Base-by-base conservation (phyloP, 2,113 vertebrate genomes). In the Asarcornis scutulata region DNA sequence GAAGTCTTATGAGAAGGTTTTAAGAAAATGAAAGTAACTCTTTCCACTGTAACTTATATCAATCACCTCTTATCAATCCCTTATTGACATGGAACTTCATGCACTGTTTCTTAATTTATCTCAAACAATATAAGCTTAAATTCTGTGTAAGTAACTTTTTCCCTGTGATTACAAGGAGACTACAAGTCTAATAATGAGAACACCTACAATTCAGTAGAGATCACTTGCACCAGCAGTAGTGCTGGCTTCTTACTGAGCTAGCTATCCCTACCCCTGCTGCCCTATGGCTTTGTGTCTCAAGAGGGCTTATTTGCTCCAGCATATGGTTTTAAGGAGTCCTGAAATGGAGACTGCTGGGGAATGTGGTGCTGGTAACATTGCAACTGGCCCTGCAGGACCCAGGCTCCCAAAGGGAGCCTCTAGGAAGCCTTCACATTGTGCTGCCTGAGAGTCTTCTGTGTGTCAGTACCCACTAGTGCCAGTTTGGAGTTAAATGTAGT, bases 341-440 rank as follows among this genome's bases (percentile, higher is more conserved):
- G 67, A 48, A 76, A 53, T 40, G 12, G 27, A 80, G 17, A 9
- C 83, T 53, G 6, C 55, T 79, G 48, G 29, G 32, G 32, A 60
- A 34, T 18, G 17, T 52, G 48, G 5, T 48, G 20, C 48, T 80
- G 86, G 21, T 74, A 50, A 44, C 8, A 1, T 17, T 66, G 67
- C 34, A 25, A 3, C 22, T 69, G 34, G 8, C 38, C 59, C 11
- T 76, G 48, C 13, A 71, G 67, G 63, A 56, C 62, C 9, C n/a
- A 34, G 0, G 15, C 9, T 83, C 9, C 29, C 13, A 23, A 32
- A 46, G 40, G 13, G 7, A 2, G 1, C 11, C 29, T 20, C 15
- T 31, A 13, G 23, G 50, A n/a, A 66, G 2, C 40, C 38, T 80
- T 69, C 68, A 38, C 38, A 4, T 16, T 60, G 52, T 27, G 10